These are phyloP conservation scores for Diadromus collaris DNA, from an alignment of 2,888 invertebrate species.

Conservation along the genomic window DNA sequence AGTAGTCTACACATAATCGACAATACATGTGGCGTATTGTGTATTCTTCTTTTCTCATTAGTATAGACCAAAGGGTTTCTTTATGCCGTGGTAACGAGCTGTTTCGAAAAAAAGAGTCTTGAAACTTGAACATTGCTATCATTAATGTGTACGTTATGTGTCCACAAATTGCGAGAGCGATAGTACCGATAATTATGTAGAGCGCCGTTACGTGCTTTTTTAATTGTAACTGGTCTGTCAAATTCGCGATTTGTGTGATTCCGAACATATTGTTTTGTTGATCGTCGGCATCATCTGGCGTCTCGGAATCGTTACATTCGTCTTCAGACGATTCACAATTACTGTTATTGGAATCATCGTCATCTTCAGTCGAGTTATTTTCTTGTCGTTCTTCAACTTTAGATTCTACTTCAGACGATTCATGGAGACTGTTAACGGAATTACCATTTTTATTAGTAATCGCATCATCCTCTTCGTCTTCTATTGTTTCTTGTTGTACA, in stretches of 20 bases:
- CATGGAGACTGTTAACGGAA: neutral
- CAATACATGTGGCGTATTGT: slow-evolving; percentile 1
- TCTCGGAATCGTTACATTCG: neutral
- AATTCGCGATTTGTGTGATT: neutral
- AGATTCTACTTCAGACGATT: neutral
- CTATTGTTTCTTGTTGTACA: neutral
- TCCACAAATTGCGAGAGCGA: neutral
- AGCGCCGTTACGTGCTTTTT: neutral
- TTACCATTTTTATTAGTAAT: neutral
- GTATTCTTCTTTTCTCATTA: neutral
- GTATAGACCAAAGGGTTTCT: neutral
- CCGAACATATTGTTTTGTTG: neutral
- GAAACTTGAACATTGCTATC: neutral
- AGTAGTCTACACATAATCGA: neutral
- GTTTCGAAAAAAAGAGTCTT: neutral
- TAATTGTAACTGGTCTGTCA: neutral
- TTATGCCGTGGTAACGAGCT: neutral
- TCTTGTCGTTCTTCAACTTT: neutral
- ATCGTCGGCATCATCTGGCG: neutral
- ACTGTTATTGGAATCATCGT: neutral
- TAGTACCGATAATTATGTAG: neutral
- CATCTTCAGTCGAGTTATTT: neutral
- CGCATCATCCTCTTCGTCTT: neutral
- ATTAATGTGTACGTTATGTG: neutral
- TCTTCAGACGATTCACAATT: neutral